Evolutionary conservation across 2,888 invertebrate species (phyloP), one percentile per base, ranked within the genome.

Genomic region (Parochlus steinenii): DNA sequence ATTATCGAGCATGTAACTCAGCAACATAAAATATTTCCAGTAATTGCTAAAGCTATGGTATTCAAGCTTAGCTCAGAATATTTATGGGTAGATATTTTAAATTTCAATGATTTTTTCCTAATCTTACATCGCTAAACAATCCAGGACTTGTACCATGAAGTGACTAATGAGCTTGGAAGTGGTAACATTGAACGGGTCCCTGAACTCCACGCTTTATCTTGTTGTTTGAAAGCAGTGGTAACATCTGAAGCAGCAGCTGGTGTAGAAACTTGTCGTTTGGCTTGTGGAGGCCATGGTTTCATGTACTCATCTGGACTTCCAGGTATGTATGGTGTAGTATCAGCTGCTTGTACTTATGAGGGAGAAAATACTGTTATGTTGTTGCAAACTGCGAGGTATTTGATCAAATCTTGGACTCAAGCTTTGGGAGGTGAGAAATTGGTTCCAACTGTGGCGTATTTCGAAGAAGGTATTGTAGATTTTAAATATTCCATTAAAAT

Each of bases 1-100:
- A 80, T 90, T 45, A 52, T 90, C 29, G 83, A 90, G 54, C 90
- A 81, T 53, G 69, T 81, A 44, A 86, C 87, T 0, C 90, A 90
- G 52, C 89, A 87, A 52, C 74, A 82, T 57, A 86, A 87, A 55
- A 55, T 90, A 23, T 73, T 89, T 45, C 77, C 86, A 0, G 63
- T 71, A 44, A 64, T 89, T 26, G 77, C 86, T 1, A 62, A 76
- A 0, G 69, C 71, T 33, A 77, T 82, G 52, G 83, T 80, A 2
- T 74, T 79, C 50, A 63, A 65, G 11, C 69, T 79, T 46, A 67
- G 70, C 38, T 73, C 79, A 1, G 62, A 62, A 27, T 75, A 74
- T 71, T 59, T 82, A 23, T 80, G 78, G 79, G n/a, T n/a, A n/a
- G n/a, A n/a, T n/a, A n/a, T n/a, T n/a, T n/a, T n/a, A n/a, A n/a